Evolutionary conservation across 2,113 vertebrate genomes (phyloP).

Genomic region (Agelaius tricolor): DNA sequence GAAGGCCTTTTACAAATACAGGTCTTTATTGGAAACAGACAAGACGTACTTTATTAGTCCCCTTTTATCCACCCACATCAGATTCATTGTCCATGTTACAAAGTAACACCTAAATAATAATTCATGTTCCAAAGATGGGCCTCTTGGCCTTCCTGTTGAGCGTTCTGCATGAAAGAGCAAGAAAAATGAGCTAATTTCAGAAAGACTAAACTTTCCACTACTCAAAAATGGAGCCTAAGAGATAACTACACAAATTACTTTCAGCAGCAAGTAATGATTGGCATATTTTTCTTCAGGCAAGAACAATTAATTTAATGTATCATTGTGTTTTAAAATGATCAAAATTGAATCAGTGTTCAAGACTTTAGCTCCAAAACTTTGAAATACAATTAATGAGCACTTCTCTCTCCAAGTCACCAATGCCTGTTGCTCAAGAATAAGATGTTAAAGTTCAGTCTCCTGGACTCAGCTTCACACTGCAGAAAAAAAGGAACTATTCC

Average conservation of each 20-base stretch:
- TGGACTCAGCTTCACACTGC: background rate
- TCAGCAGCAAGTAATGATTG: background rate
- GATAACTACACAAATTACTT: conserved; percentile 12
- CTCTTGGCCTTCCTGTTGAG: background rate
- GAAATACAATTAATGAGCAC: background rate
- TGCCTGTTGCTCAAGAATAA: background rate
- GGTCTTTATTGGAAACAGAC: conserved; percentile 1
- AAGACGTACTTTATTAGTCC: background rate
- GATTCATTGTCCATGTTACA: background rate
- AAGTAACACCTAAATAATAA: conserved; percentile 37
- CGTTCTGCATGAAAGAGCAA: background rate
- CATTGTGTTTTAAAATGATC: background rate
- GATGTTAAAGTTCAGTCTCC: background rate
- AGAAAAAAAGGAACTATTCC: background rate
- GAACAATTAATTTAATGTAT: background rate
- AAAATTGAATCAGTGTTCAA: background rate
- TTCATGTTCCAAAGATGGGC: background rate
- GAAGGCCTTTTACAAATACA: background rate
- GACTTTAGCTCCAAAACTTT: background rate
- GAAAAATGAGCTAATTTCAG: background rate
- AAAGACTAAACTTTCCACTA: conserved; percentile 30
- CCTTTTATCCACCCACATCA: background rate
- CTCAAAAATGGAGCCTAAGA: conserved; percentile 15
- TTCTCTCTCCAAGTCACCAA: background rate
- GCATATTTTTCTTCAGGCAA: background rate